phyloP scores from a whole-genome alignment of 2,113 vertebrate species.

The Etheostoma spectabile region DNA sequence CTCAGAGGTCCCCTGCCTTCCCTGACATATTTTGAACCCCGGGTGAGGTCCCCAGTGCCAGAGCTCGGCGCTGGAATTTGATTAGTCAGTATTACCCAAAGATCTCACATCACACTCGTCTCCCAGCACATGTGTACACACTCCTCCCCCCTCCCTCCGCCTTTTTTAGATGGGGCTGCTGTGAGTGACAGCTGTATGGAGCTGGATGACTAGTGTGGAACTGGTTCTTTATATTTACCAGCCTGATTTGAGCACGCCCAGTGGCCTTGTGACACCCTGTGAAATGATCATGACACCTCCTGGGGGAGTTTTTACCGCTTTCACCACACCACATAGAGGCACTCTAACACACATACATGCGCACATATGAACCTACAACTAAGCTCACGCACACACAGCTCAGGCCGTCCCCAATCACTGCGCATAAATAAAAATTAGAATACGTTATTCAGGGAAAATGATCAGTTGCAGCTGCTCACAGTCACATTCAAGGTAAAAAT shows the following conservation, averaged over 20 bases:
- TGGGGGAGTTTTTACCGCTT: slow-evolving; percentile 49
- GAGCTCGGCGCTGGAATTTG: slow-evolving; percentile 43
- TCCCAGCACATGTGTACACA: neutral
- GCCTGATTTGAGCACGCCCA: slow-evolving; percentile 33
- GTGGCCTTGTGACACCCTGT: slow-evolving; percentile 55
- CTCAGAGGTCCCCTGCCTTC: slow-evolving; percentile 6
- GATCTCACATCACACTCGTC: slow-evolving; percentile 10
- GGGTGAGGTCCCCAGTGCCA: slow-evolving; percentile 24
- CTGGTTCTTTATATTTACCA: slow-evolving; percentile 10
- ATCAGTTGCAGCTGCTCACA: too few relatives aligned
- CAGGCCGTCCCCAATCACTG: too few relatives aligned
- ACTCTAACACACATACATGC: neutral
- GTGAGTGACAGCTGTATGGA: slow-evolving; percentile 75
- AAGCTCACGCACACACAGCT: neutral
- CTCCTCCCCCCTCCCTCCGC: neutral
- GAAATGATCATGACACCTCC: slow-evolving; percentile 30
- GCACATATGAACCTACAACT: neutral
- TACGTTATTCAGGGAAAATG: too few relatives aligned
- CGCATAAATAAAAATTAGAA: too few relatives aligned
- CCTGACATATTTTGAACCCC: slow-evolving; percentile 54
- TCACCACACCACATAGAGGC: slow-evolving; percentile 15
- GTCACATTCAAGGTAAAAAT: too few relatives aligned
- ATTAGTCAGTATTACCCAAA: slow-evolving; percentile 32
- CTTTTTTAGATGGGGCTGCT: slow-evolving; percentile 24
- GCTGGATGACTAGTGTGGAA: slow-evolving; percentile 47